phyloP scores from a whole-genome alignment of 2,113 vertebrate species.

The Corythoichthys haematopterus region DNA sequence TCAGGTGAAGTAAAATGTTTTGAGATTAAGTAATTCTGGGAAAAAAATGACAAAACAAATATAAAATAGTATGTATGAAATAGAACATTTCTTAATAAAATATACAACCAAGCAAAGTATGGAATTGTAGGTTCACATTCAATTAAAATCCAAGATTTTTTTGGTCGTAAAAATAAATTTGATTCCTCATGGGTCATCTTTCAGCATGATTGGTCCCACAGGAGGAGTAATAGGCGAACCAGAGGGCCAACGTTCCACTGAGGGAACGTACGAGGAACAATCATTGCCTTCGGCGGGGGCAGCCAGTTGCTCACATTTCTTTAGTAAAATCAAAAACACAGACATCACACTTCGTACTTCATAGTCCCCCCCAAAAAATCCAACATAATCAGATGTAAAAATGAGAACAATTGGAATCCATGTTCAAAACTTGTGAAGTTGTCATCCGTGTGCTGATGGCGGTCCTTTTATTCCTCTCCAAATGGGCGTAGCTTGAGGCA shows the following conservation, averaged over 20 bases:
- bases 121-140: background rate
- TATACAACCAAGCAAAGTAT: background rate
- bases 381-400: background rate
- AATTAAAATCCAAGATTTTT: constrained; percentile 1
- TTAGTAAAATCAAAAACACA: constrained; percentile 1
- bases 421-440: background rate
- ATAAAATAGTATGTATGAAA: no score
- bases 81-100: background rate
- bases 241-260: constrained; percentile 18
- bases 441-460: constrained; percentile 8
- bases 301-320: constrained; percentile 1
- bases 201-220: constrained; percentile 38
- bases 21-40: no score
- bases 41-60: no score
- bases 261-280: constrained; percentile 18
- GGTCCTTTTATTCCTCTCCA: constrained; percentile 45
- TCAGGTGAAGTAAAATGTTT: no score
- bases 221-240: constrained; percentile 16
- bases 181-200: constrained; percentile 28
- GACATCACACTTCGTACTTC: background rate
- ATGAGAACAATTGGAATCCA: background rate
- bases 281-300: constrained; percentile 31
- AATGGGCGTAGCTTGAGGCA: constrained; percentile 34
- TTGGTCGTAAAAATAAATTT: constrained; percentile 32
- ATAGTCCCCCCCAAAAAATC: background rate